A percentile compares a stretch with the other conserved stretches of the same genome.
Conservation (phyloP, 2,888 invertebrate genomes). For the Mythimna lalbum region DNA sequence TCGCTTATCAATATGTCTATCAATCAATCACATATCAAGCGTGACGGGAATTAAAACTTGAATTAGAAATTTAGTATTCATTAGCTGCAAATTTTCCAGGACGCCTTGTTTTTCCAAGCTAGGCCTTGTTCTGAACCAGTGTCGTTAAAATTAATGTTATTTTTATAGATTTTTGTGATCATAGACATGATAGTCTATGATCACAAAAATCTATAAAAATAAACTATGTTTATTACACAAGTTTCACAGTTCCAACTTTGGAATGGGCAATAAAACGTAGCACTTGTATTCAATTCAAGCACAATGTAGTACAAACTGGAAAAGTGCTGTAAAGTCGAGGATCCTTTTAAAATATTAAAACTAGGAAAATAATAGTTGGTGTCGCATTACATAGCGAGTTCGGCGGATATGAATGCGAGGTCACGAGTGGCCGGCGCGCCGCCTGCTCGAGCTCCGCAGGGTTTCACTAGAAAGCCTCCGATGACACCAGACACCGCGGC, state of each 20-base stretch:
- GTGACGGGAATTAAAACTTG: slow-evolving; percentile 44
- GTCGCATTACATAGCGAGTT: slow-evolving; percentile 58
- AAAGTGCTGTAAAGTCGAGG: not conserved
- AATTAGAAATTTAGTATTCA: slow-evolving; percentile 18
- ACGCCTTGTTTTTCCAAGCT: not conserved
- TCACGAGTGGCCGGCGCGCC: slow-evolving; percentile 72
- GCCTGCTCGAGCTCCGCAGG: slow-evolving; percentile 58
- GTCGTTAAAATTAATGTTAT: not conserved
- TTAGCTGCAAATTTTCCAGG: slow-evolving; percentile 13
- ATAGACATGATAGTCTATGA: too few species aligned
- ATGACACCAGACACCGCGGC: slow-evolving; percentile 77
- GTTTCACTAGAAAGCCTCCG: slow-evolving; percentile 81
- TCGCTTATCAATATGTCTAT: slow-evolving; percentile 44
- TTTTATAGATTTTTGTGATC: not conserved
- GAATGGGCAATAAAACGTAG: slow-evolving; percentile 32
- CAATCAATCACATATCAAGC: slow-evolving; percentile 57
- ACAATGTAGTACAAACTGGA: slow-evolving; percentile 11
- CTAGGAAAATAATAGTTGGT: slow-evolving; percentile 50
- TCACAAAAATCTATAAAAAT: too few species aligned
- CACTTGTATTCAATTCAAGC: slow-evolving; percentile 19
- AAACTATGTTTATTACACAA: slow-evolving; percentile 32
- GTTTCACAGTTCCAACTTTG: slow-evolving; percentile 16
- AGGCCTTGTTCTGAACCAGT: not conserved
- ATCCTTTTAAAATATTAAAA: slow-evolving; percentile 43
- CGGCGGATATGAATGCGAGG: slow-evolving; percentile 71